phyloP scores from a whole-genome alignment of 2,797 vertebrate genomes.

The Cirrhinus mrigala region DNA sequence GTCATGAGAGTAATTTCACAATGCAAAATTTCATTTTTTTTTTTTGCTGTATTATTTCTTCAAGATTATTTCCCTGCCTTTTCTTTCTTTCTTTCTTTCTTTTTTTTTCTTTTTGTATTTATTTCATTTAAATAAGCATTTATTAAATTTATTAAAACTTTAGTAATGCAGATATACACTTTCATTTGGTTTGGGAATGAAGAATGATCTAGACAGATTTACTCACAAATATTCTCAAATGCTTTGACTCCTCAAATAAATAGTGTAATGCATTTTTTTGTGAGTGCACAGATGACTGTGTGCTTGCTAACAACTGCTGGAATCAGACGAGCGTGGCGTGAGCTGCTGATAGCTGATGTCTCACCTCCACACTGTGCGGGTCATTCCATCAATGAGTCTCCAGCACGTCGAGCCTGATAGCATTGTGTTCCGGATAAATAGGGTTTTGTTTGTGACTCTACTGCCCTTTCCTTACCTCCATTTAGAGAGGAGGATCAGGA shows the following conservation, averaged over 20 bases:
- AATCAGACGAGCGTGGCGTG: background rate
- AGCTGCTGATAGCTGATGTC: constrained; percentile 43
- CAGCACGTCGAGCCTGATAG: constrained; percentile 33
- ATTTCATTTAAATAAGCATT: too few species aligned
- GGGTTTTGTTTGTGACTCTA: constrained; percentile 50
- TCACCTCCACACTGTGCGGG: constrained; percentile 36
- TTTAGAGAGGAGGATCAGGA: constrained; percentile 34
- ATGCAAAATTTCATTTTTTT: background rate
- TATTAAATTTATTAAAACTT: too few species aligned
- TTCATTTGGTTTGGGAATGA: too few species aligned
- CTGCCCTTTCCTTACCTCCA: constrained; percentile 49
- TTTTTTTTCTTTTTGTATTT: too few species aligned
- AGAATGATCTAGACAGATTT: too few species aligned
- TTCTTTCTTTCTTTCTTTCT: too few species aligned
- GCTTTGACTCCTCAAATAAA: background rate
- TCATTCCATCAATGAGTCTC: constrained; percentile 42
- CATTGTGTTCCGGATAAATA: constrained; percentile 48
- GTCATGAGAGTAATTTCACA: background rate
- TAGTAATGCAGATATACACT: too few species aligned
- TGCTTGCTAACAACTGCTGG: constrained; percentile 3
- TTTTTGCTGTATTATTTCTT: too few species aligned
- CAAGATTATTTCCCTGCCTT: too few species aligned
- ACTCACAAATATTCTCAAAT: background rate
- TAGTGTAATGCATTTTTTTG: background rate
- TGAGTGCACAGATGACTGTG: background rate